A percentile compares a stretch with the other conserved stretches of the same genome.
Conservation (phyloP, 2,113 vertebrate species). For the Lontra canadensis region DNA sequence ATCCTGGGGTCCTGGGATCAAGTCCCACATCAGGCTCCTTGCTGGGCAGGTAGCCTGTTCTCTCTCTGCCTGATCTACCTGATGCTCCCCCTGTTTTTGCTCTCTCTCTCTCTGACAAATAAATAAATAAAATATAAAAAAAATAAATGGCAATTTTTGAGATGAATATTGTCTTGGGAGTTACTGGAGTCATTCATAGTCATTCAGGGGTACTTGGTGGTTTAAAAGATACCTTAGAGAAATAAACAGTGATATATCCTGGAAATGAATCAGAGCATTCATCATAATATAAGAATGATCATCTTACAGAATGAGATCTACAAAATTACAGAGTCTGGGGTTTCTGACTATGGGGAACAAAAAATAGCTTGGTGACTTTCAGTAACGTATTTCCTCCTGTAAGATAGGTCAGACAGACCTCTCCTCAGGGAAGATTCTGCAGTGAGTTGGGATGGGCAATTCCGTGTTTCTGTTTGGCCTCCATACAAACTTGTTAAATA, state of each 20-base stretch:
- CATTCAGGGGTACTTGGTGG: background rate
- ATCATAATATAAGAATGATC: background rate
- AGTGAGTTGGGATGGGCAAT: background rate
- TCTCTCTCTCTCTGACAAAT: too few species aligned
- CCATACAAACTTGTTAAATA: background rate
- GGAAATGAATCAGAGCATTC: constrained; percentile 1
- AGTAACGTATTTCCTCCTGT: background rate
- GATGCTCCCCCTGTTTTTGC: too few species aligned
- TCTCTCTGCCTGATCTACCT: too few species aligned
- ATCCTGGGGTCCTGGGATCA: too few species aligned
- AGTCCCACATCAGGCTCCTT: too few species aligned
- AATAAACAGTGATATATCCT: background rate
- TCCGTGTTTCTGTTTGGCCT: background rate
- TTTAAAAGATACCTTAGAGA: constrained; percentile 9
- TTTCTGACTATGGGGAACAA: background rate
- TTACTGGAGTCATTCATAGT: background rate
- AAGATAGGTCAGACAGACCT: background rate
- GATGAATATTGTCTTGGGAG: constrained; percentile 8
- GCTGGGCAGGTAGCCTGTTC: too few species aligned
- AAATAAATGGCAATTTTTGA: background rate
- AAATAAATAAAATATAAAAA: too few species aligned
- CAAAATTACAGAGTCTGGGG: background rate
- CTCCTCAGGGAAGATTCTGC: background rate
- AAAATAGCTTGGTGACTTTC: background rate
- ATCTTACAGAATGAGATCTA: background rate